Evolutionary conservation across 2,888 invertebrate genomes (phyloP).

Genomic region (Ferrisia virgata): DNA sequence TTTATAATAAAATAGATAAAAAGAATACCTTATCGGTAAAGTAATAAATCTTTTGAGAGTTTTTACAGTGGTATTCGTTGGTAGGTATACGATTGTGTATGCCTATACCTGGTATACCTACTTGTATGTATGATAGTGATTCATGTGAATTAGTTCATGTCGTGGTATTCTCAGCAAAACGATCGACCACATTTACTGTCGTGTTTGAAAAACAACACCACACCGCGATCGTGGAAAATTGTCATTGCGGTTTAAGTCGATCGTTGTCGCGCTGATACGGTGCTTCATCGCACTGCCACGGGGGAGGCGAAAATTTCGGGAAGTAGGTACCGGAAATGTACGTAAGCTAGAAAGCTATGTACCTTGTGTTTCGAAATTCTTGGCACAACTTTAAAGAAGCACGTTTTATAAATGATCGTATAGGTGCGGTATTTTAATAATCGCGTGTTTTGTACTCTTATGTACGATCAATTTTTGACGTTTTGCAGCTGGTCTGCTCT

Average conservation of each 20-base stretch:
- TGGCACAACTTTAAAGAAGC: slow-evolving; percentile 12
- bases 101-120: no score
- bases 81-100: neutral
- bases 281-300: neutral
- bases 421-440: neutral
- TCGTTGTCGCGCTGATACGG: neutral
- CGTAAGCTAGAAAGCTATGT: no score
- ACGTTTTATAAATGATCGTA: slow-evolving; percentile 6
- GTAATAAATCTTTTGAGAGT: neutral
- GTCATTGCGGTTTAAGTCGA: neutral
- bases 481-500: slow-evolving; percentile 7
- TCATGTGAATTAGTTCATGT: slow-evolving; percentile 28
- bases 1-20: neutral
- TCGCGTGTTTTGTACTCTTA: neutral
- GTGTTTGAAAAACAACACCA: neutral
- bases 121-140: neutral
- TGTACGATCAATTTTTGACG: slow-evolving; percentile 1
- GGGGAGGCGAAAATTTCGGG: neutral
- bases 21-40: neutral
- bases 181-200: neutral
- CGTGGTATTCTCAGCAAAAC: slow-evolving; percentile 1
- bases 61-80: neutral
- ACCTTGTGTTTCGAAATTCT: slow-evolving; percentile 22
- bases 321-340: neutral
- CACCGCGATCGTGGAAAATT: neutral